Evolutionary conservation across 2,888 invertebrate genomes (phyloP), one percentile per base, ranked within the genome.

Genomic region (Kuschelorhynchus macadamiae): DNA sequence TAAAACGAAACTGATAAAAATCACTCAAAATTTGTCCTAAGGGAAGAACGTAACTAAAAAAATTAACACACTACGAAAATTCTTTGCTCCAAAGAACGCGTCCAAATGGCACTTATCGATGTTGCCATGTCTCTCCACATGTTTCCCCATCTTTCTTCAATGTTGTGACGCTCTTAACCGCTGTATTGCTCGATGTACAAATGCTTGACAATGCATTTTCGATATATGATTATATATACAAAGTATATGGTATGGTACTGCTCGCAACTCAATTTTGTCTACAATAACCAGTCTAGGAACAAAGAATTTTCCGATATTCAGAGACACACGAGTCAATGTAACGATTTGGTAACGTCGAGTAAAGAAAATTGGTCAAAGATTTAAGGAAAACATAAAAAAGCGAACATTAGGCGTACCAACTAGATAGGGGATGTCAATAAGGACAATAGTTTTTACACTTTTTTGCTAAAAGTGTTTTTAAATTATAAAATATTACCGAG

Each of bases 231-330:
- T 17, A 36, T 44, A 25, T n/a, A 18, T 21, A 8, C n/a, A 41
- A 39, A 20, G 41, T 2, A 18, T 18, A 55, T 41, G 55, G 41
- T 60, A 50, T 53, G 66, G 59, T 57, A 52, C 44, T 44, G 53
- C 47, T 57, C 20, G 30, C 25, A 30, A 57, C 18, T 44, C 32
- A 20, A 44, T 55, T 21, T 36, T 41, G 21, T 55, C 25, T 42
- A 41, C 33, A 42, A 25, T 16, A 21, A 47, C 33, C 64, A 53
- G 61, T 61, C 77, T 77, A 80, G 83, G 83, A 85, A 84, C 85
- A 84, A 85, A 84, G 84, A 84, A 85, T 85, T 85, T 85, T 85
- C 85, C 84, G 81, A 70, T 71, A 72, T 59, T 66, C 67, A 67
- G 39, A 49, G 36, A 50, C 42, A 66, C 66, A 66, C 66, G 30